These are phyloP conservation scores for Sardina pilchardus DNA, from an alignment of 2,113 vertebrate species.

Conservation along the genomic window DNA sequence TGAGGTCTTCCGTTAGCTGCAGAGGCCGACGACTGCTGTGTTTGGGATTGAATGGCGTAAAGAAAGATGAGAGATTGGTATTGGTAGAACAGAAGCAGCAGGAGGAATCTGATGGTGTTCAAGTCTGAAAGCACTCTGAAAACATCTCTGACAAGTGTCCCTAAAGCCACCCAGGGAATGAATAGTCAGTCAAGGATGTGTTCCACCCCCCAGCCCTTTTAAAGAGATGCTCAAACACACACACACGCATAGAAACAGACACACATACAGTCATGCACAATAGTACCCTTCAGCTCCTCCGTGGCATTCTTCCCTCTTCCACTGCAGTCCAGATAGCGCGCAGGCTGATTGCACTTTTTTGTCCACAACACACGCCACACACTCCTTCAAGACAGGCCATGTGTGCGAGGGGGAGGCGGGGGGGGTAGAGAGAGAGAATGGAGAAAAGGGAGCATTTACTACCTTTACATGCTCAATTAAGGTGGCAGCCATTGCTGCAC, in stretches of 20 bases:
- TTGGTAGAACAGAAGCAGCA: background rate
- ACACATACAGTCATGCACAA: slow-evolving; percentile 28
- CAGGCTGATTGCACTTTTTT: slow-evolving; percentile 39
- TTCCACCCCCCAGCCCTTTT: slow-evolving; percentile 25
- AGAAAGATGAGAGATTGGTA: background rate
- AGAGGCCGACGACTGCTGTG: background rate
- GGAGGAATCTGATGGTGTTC: slow-evolving; percentile 11
- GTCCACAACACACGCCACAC: background rate
- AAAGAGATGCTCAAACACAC: slow-evolving; percentile 14
- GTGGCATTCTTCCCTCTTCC: slow-evolving; percentile 30
- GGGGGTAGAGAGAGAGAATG: slow-evolving; percentile 26
- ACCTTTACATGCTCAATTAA: slow-evolving; percentile 34
- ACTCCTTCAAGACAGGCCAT: background rate
- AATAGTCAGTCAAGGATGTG: slow-evolving; percentile 21
- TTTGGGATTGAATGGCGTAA: background rate
- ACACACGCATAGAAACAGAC: slow-evolving; percentile 14
- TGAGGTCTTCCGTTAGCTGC: background rate
- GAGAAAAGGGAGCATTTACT: background rate
- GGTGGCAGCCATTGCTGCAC: background rate
- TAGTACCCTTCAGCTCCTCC: slow-evolving; percentile 37
- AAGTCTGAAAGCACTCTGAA: background rate
- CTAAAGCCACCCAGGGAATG: slow-evolving; percentile 49
- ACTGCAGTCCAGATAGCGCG: background rate
- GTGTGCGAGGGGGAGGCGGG: slow-evolving; percentile 19
- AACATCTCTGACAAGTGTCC: slow-evolving; percentile 19